These are phyloP conservation scores for Orchesella flavescens DNA, from an alignment of 2,888 invertebrate genomes.

Conservation along the genomic window DNA sequence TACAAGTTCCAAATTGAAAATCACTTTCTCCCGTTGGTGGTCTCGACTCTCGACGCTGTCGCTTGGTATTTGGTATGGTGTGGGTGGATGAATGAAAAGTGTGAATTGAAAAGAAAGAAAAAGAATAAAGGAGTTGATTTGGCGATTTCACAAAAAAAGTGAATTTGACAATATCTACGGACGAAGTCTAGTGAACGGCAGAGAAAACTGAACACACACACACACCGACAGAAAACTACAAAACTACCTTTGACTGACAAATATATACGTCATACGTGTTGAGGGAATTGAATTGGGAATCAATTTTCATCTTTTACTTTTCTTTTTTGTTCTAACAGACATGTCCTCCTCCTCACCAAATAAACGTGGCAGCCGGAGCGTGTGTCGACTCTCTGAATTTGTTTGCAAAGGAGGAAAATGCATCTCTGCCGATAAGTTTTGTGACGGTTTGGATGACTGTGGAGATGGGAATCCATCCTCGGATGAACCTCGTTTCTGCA, in stretches of 20 bases:
- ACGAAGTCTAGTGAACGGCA: neutral
- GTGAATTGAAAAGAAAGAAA: no score
- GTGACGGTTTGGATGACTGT: constrained; percentile 86
- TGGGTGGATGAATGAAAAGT: no score
- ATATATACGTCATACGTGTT: neutral
- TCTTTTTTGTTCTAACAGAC: constrained; percentile 35
- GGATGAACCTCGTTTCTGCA: constrained; percentile 87
- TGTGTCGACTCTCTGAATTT: constrained; percentile 84
- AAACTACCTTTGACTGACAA: no score
- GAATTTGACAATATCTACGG: neutral
- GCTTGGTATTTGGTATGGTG: no score
- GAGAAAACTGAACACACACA: neutral
- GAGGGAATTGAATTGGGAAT: constrained; percentile 48
- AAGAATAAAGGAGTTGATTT: no score
- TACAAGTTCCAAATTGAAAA: no score
- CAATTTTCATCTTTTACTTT: constrained; percentile 40
- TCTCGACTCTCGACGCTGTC: no score
- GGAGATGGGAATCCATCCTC: constrained; percentile 80
- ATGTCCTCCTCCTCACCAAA: constrained; percentile 52
- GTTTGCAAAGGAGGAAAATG: constrained; percentile 82
- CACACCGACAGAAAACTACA: no score
- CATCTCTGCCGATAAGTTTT: constrained; percentile 85
- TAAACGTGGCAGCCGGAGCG: constrained; percentile 72
- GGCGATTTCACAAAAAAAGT: no score
- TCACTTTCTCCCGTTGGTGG: no score